A percentile compares a stretch with the other conserved stretches of the same genome.
Conservation (phyloP, 2,113 vertebrate species). For the Hemicordylus capensis region DNA sequence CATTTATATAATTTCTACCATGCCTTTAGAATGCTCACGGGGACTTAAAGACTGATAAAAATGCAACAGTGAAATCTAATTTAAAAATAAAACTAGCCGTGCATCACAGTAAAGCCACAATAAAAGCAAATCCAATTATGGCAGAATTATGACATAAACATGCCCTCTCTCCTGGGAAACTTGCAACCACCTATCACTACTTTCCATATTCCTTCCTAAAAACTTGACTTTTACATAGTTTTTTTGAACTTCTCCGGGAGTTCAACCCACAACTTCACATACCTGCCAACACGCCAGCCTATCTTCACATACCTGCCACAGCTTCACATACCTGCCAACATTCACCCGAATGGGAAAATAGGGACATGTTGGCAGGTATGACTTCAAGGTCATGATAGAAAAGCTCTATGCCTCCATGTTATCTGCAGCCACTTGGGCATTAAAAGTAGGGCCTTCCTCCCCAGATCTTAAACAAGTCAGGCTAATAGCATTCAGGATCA, state of each 20-base stretch:
- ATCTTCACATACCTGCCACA: too few species aligned
- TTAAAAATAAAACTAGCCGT: constrained; percentile 8
- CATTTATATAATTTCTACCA: neutral
- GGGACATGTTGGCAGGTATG: too few species aligned
- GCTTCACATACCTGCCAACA: too few species aligned
- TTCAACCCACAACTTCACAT: too few species aligned
- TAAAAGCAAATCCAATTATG: constrained; percentile 9
- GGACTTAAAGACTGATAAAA: neutral
- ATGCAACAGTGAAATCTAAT: neutral
- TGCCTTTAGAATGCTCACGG: neutral
- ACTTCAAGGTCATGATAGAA: neutral
- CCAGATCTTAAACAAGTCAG: neutral
- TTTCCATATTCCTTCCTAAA: neutral
- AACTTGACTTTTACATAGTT: neutral
- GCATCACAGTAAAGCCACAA: neutral
- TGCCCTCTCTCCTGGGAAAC: neutral
- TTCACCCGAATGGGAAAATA: too few species aligned
- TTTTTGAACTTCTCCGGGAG: neutral
- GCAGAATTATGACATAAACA: neutral
- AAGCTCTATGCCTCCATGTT: neutral
- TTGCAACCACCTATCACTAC: neutral
- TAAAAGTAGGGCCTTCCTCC: neutral
- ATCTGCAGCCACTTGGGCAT: neutral
- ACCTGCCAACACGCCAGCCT: too few species aligned
- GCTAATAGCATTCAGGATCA: neutral